Evolutionary conservation across 2,888 invertebrate species (phyloP), one percentile per base, ranked within the genome.

Genomic region (Cerastoderma edule): DNA sequence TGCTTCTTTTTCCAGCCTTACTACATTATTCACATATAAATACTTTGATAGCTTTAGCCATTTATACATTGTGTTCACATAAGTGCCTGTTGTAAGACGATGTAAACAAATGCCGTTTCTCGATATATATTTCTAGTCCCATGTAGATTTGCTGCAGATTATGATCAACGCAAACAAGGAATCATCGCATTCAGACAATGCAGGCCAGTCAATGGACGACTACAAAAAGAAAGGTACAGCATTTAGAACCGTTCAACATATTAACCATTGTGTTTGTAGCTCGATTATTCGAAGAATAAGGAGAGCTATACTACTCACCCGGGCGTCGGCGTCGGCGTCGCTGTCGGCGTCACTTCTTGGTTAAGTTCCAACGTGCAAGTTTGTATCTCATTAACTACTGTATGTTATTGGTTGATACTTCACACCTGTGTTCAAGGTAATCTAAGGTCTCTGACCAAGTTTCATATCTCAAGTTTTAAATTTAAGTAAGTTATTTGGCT

Each of bases 121-220:
- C 39, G 10, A 8, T 16, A 8, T 10, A 16, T 39, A 39, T 39
- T 39, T 16, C 39, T 8, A 82, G 82, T 66, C 53, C 3, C 66
- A 74, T 16, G 63, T 63, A 48, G 81, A 82, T 60, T 56, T 82
- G 5, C 63, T 78, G 3, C 79, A 83, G 27, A 35, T 79, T 2
- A 67, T 82, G 74, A 70, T 82, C 19, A 76, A 79, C 63, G 66
- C 82, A 10, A 71, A 72, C 24, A 72, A 68, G 56, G 72, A 50
- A 44, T 32, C 30, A 2, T 16, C 33, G 5, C 28, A 57, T 13
- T n/a, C 35, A 27, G 71, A 39, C 4, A 44, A 39, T n/a, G 22
- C 60, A 1, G 50, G 48, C 19, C 24, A 65, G 4, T 35, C 64
- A 2, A 4, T 33, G 2, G 54, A 63, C 24, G 64, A 67, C 22